These are phyloP conservation scores for Zosterops borbonicus DNA, from an alignment of 2,113 vertebrate genomes.

Conservation along the genomic window DNA sequence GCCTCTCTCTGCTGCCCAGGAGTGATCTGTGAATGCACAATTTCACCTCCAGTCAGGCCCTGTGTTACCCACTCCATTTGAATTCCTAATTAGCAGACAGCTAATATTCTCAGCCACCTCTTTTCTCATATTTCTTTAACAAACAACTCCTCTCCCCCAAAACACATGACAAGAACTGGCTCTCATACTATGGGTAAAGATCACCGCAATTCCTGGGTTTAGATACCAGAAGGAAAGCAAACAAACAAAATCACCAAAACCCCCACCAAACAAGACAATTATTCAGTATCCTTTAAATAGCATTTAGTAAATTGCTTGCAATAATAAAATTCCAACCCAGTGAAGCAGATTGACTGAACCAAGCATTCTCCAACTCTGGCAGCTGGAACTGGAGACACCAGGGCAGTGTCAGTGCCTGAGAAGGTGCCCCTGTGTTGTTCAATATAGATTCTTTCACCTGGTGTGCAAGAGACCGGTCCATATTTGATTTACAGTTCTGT, in stretches of 20 bases:
- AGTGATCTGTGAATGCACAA: neutral
- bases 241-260: neutral
- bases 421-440: neutral
- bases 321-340: neutral
- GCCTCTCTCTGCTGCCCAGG: too few relatives aligned
- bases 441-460: neutral
- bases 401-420: fast-evolving
- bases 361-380: neutral
- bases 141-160: neutral
- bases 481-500: neutral
- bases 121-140: neutral
- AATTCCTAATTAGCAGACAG: neutral
- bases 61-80: neutral
- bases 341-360: neutral
- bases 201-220: neutral
- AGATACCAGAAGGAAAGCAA: neutral
- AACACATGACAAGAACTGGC: neutral
- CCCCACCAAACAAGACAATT: neutral
- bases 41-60: neutral
- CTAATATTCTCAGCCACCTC: neutral
- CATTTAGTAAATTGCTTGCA: neutral
- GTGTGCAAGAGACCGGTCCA: neutral
- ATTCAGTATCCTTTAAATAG: neutral
- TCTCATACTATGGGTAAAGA: neutral
- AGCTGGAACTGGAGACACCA: neutral